A percentile compares a stretch with the other conserved stretches of the same genome.
These are phyloP conservation scores for Erebia aethiops DNA, from an alignment of 2,888 invertebrate genomes.

Conservation along the genomic window DNA sequence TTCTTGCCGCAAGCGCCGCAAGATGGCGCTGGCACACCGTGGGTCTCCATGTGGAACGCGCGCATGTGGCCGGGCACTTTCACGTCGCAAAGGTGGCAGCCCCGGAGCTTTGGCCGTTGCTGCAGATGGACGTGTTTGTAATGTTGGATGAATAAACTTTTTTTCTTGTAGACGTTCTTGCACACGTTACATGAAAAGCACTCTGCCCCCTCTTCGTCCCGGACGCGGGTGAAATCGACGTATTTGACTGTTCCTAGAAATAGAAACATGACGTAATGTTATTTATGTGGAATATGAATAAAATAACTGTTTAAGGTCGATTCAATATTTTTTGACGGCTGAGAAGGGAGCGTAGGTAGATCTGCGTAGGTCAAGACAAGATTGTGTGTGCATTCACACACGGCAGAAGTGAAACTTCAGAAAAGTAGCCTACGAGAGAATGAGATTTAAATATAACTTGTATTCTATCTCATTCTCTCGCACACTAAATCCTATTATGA, in stretches of 20 bases:
- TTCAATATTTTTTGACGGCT: no score
- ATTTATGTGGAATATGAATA: neutral
- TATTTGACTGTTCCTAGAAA: slow-evolving; percentile 17
- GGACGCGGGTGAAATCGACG: slow-evolving; percentile 36
- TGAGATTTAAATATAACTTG: no score
- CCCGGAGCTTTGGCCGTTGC: slow-evolving; percentile 48
- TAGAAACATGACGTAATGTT: neutral
- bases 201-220: slow-evolving; percentile 38
- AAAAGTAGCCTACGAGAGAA: no score
- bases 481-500: no score
- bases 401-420: no score
- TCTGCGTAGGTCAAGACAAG: no score
- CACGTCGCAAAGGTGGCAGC: slow-evolving; percentile 56
- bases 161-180: slow-evolving; percentile 50
- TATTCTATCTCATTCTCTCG: no score
- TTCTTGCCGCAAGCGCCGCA: slow-evolving; percentile 59
- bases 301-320: neutral
- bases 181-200: slow-evolving; percentile 54
- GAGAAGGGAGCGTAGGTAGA: no score
- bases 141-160: slow-evolving; percentile 59
- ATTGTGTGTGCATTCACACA: no score
- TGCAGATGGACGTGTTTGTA: slow-evolving; percentile 59
- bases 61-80: slow-evolving; percentile 51
- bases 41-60: slow-evolving; percentile 52
- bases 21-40: slow-evolving; percentile 52